phyloP scores from a whole-genome alignment of 2,113 vertebrate genomes.

The Panthera tigris region DNA sequence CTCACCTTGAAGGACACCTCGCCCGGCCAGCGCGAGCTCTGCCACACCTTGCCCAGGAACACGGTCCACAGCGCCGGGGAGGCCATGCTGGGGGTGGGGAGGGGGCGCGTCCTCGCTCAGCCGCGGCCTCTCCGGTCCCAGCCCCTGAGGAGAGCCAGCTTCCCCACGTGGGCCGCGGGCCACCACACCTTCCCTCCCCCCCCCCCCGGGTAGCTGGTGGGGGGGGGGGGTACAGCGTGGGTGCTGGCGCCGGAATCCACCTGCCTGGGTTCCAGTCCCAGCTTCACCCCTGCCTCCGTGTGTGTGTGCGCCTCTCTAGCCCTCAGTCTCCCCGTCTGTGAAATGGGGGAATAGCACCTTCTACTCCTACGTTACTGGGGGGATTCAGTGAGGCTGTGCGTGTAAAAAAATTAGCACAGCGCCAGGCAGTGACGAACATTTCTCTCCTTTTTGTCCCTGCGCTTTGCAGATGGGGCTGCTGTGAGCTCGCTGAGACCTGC shows the following conservation, averaged over 20 bases:
- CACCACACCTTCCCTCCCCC: neutral
- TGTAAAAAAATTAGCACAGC: neutral
- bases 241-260: neutral
- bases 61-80: slow-evolving; percentile 91
- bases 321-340: neutral
- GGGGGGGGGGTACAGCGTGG: neutral
- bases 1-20: slow-evolving; percentile 91
- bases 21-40: slow-evolving; percentile 84
- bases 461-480: neutral
- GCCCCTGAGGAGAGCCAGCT: neutral
- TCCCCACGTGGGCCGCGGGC: fast-evolving
- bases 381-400: neutral
- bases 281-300: neutral
- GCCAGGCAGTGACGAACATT: fast-evolving
- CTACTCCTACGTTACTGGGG: neutral
- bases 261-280: neutral
- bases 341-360: neutral
- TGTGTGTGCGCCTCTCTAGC: neutral
- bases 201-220: fast-evolving
- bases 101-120: neutral
- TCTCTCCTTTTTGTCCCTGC: neutral
- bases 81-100: slow-evolving; percentile 83
- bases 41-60: slow-evolving; percentile 90
- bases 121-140: neutral
- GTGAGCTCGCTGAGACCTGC: neutral